Conservation (phyloP, 2,113 vertebrate genomes). For the Phalacrocorax brasilianus region DNA sequence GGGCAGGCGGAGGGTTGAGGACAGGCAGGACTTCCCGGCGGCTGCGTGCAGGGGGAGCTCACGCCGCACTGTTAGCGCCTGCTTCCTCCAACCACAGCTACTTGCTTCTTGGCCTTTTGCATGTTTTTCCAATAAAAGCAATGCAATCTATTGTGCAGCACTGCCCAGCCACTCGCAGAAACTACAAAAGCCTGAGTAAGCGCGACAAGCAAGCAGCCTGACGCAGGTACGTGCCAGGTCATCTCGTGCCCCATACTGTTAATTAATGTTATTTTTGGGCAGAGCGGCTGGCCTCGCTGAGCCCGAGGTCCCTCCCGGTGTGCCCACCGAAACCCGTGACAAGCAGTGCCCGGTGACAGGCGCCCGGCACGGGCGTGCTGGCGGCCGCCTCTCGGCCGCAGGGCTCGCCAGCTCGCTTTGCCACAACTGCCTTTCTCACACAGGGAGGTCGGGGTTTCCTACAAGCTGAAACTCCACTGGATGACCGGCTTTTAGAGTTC, state of each 20-base stretch:
- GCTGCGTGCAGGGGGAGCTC: constrained; percentile 48
- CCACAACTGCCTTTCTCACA: not conserved
- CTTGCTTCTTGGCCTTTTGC: fast-evolving
- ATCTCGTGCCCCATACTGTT: fast-evolving
- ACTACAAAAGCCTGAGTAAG: not conserved
- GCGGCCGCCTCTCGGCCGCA: not conserved
- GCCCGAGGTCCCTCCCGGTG: fast-evolving
- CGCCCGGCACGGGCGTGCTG: fast-evolving
- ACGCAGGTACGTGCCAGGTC: not conserved
- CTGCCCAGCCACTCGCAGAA: not conserved
- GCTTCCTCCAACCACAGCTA: fast-evolving
- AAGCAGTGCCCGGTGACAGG: not conserved
- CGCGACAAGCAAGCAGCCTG: not conserved
- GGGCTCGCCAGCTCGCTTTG: not conserved
- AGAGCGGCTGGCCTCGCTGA: fast-evolving
- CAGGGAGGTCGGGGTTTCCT: not conserved
- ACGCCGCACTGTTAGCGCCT: not conserved
- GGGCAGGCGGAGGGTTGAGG: not conserved
- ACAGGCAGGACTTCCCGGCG: not conserved
- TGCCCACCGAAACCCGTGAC: not conserved
- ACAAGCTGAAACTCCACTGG: fast-evolving
- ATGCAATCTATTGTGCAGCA: fast-evolving
- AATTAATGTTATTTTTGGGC: not conserved
- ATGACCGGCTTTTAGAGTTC: fast-evolving
- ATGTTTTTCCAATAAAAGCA: not conserved